These are phyloP conservation scores for Gymnocephalus cernua DNA, from an alignment of 2,113 vertebrate species.

Conservation along the genomic window DNA sequence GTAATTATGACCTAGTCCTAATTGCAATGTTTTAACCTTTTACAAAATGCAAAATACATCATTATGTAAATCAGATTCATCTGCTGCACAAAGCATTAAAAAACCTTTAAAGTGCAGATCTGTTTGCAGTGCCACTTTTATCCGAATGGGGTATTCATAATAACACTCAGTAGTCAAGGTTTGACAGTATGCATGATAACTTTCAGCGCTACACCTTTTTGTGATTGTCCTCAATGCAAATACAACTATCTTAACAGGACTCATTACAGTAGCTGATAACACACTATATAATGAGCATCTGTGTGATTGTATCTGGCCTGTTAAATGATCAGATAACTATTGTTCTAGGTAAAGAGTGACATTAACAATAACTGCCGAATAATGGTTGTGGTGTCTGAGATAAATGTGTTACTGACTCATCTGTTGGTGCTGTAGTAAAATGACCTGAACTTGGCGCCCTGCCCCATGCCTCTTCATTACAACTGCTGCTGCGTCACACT, in stretches of 20 bases:
- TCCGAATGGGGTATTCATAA: conserved; percentile 1
- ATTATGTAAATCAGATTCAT: conserved; percentile 41
- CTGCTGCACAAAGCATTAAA: conserved; percentile 26
- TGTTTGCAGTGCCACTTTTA: conserved; percentile 1
- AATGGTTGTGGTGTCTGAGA: conserved; percentile 44
- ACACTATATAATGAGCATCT: conserved; percentile 20
- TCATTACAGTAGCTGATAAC: conserved; percentile 2
- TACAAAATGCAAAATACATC: conserved; percentile 18
- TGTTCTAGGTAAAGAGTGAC: conserved; percentile 20
- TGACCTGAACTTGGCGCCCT: conserved; percentile 55
- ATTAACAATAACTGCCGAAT: conserved; percentile 27
- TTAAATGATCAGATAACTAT: conserved; percentile 34
- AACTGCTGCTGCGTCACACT: conserved; percentile 49
- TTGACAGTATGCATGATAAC: conserved; percentile 7
- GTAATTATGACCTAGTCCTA: conserved; percentile 1
- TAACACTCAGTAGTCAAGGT: conserved; percentile 11
- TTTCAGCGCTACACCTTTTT: conserved; percentile 9
- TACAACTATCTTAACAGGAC: conserved; percentile 1
- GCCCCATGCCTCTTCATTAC: conserved; percentile 37
- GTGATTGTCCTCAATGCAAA: conserved; percentile 9
- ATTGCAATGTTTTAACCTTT: conserved; percentile 11
- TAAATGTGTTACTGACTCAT: conserved; percentile 51
- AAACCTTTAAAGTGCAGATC: conserved; percentile 31
- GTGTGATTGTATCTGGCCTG: conserved; percentile 35
- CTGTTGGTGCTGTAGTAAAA: conserved; percentile 40